These are phyloP conservation scores for Zaprionus lineosus DNA, from an alignment of 2,888 invertebrate species.

Conservation along the genomic window DNA sequence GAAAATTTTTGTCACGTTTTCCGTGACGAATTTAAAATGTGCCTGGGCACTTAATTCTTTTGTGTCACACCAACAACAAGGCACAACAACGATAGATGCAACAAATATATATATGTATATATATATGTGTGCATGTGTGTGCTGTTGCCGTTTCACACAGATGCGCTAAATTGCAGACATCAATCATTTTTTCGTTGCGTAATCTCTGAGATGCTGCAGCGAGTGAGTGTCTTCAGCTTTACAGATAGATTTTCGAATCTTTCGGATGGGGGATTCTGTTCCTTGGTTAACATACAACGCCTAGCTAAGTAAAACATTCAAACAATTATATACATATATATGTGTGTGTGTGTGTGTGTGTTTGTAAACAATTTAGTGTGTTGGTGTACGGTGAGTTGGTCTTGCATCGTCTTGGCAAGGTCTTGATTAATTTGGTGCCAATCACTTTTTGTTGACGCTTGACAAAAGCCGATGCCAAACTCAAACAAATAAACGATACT, in stretches of 20 bases:
- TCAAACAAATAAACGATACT: conserved; percentile 44
- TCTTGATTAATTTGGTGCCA: conserved; percentile 78
- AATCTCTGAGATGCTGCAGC: conserved; percentile 44
- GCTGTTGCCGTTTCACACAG: conserved; percentile 63
- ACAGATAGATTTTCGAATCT: conserved; percentile 8
- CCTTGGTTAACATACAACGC: conserved; percentile 41
- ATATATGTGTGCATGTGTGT: no score
- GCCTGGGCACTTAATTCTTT: conserved; percentile 76
- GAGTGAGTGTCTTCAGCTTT: background rate
- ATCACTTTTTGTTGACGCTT: conserved; percentile 70
- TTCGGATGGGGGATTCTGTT: conserved; percentile 46
- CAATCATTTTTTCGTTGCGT: conserved; percentile 73
- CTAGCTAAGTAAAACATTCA: conserved; percentile 14
- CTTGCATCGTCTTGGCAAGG: conserved; percentile 59
- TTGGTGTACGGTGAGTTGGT: conserved; percentile 36
- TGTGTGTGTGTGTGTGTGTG: background rate
- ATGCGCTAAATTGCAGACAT: conserved; percentile 76
- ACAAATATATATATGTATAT: conserved; percentile 1
- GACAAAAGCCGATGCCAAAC: conserved; percentile 68
- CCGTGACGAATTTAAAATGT: conserved; percentile 77
- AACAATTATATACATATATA: background rate
- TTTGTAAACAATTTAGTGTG: conserved; percentile 19
- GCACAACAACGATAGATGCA: conserved; percentile 12
- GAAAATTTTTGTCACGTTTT: conserved; percentile 76
- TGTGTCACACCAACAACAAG: conserved; percentile 47